Conservation (phyloP, 2,888 invertebrate genomes). For the Drosophila falleni region DNA sequence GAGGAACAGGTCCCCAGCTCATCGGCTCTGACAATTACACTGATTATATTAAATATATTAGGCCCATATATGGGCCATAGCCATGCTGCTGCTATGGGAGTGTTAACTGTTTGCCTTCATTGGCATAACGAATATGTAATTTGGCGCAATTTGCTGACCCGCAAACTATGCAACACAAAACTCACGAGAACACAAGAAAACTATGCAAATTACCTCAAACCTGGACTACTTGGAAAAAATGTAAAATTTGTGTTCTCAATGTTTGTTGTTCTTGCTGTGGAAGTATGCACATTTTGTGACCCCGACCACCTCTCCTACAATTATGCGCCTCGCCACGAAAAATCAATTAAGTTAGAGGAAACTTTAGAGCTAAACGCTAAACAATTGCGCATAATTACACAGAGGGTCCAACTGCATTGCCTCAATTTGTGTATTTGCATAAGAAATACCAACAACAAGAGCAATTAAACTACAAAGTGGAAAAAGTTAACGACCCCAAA, state of each 20-base stretch:
- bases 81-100: constrained; percentile 51
- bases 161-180: constrained; percentile 49
- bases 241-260: constrained; percentile 28
- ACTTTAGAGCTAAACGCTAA: constrained; percentile 75
- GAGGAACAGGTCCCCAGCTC: constrained; percentile 65
- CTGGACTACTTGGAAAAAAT: constrained; percentile 15
- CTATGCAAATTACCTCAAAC: constrained; percentile 67
- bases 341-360: constrained; percentile 76
- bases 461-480: constrained; percentile 66
- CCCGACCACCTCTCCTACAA: constrained; percentile 38
- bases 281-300: constrained; percentile 30
- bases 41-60: constrained; percentile 81
- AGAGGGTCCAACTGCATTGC: constrained; percentile 61
- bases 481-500: constrained; percentile 51
- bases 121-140: constrained; percentile 43
- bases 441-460: constrained; percentile 44
- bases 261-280: constrained; percentile 20
- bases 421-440: constrained; percentile 79
- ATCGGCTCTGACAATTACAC: constrained; percentile 77
- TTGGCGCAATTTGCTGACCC: constrained; percentile 73
- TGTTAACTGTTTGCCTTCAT: constrained; percentile 62
- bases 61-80: constrained; percentile 70
- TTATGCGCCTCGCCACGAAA: constrained; percentile 56
- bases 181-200: constrained; percentile 25
- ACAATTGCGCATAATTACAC: constrained; percentile 81